phyloP scores from a whole-genome alignment of 2,888 invertebrate species.

The Protula sp. region DNA sequence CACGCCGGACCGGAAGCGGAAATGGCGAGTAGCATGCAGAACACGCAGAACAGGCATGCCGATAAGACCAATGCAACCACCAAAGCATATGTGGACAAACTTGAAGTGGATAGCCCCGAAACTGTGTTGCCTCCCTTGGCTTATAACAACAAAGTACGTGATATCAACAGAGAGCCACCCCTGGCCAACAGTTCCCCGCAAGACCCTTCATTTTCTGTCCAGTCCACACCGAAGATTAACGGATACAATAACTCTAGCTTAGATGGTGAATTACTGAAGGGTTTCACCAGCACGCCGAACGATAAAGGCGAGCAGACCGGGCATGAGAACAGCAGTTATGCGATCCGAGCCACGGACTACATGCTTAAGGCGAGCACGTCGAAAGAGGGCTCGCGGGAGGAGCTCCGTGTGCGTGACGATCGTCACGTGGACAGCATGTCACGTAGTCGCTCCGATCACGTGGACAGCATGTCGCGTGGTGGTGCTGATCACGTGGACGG shows the following conservation, averaged over 20 bases:
- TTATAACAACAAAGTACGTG: no score
- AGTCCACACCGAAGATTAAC: not conserved
- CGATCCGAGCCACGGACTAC: slow-evolving; percentile 20
- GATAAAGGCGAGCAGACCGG: not conserved
- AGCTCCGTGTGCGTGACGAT: slow-evolving; percentile 34
- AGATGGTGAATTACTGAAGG: not conserved
- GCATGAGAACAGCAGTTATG: not conserved
- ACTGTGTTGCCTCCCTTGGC: not conserved
- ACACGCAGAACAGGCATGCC: not conserved
- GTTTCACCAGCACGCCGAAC: not conserved
- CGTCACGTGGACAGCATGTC: slow-evolving; percentile 1
- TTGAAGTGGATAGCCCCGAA: not conserved
- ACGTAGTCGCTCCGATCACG: not conserved
- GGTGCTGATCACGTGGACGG: not conserved
- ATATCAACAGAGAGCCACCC: not conserved
- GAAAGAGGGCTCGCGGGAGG: slow-evolving; percentile 40
- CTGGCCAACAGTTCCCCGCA: not conserved
- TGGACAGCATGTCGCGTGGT: not conserved
- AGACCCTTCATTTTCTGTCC: not conserved
- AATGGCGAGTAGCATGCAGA: no score
- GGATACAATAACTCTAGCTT: not conserved
- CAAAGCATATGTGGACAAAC: not conserved
- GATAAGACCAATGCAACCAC: no score
- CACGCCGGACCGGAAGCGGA: not conserved
- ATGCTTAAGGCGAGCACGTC: slow-evolving; percentile 13